Conservation (phyloP, 2,113 vertebrate species). For the Acanthisitta chloris region DNA sequence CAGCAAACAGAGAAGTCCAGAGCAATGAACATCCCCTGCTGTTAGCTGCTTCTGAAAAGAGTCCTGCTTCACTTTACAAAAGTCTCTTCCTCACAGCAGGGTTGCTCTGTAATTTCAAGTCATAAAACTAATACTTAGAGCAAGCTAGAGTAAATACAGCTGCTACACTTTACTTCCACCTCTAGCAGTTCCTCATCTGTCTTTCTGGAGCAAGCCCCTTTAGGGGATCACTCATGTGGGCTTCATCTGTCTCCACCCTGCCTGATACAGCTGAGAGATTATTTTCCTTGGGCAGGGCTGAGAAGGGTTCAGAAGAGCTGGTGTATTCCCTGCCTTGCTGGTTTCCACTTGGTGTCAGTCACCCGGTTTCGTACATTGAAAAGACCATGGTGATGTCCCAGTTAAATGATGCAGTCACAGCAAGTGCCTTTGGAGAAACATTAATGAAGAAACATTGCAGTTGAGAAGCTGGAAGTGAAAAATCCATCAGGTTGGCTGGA, state of each 20-base stretch:
- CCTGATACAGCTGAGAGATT: neutral
- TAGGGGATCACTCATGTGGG: neutral
- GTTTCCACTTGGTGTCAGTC: neutral
- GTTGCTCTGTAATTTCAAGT: constrained; percentile 13
- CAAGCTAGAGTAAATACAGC: constrained; percentile 8
- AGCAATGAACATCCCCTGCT: constrained; percentile 9
- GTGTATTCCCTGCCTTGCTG: neutral
- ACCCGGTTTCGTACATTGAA: neutral
- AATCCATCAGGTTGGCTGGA: neutral
- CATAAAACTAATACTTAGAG: neutral
- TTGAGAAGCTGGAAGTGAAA: neutral
- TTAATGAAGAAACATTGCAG: neutral
- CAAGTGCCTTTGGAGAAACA: neutral
- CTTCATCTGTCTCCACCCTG: neutral
- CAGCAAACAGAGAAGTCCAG: neutral
- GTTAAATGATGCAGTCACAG: neutral
- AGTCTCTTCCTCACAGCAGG: neutral
- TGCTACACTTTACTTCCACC: neutral
- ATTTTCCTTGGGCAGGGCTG: neutral
- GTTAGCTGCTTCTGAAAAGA: constrained; percentile 13
- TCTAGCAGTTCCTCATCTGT: accelerated
- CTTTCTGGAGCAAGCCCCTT: neutral
- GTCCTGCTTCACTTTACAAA: neutral
- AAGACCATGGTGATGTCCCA: neutral
- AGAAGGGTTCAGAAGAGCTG: neutral